Percentiles rank a stretch among this genome's conserved stretches.
These are phyloP conservation scores for Pseudopipra pipra DNA, from an alignment of 2,113 vertebrate genomes.

Conservation along the genomic window DNA sequence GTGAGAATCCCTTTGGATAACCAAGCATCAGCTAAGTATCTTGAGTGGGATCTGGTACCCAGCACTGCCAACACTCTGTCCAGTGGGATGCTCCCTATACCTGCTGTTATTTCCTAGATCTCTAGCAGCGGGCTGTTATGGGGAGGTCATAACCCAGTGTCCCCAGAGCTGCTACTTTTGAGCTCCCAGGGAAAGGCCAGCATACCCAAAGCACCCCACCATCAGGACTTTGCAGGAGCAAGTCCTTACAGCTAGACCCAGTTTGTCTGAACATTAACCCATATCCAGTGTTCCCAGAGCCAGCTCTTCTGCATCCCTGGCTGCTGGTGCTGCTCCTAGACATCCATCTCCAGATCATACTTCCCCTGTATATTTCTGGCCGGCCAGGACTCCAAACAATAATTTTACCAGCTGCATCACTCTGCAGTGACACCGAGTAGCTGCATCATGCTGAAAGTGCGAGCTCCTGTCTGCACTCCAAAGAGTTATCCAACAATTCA, in stretches of 20 bases:
- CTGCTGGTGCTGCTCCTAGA: neutral
- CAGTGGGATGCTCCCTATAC: neutral
- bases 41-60: fast-evolving
- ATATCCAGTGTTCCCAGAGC: neutral
- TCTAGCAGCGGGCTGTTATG: fast-evolving
- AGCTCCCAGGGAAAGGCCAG: neutral
- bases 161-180: neutral
- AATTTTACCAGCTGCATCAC: neutral
- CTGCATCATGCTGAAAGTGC: fast-evolving
- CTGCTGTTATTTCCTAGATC: neutral
- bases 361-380: neutral
- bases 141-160: neutral
- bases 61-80: fast-evolving
- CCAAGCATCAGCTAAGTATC: neutral
- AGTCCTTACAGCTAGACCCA: neutral
- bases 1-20: neutral
- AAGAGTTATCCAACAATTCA: neutral
- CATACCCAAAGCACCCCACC: neutral
- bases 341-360: neutral
- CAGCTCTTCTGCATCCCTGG: neutral
- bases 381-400: fast-evolving
- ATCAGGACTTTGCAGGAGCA: neutral
- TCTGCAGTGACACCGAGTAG: fast-evolving
- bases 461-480: neutral
- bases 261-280: neutral